Evolutionary conservation across 2,113 vertebrate species (phyloP), one percentile per base, ranked within the genome.

Genomic region (Callorhinus ursinus): DNA sequence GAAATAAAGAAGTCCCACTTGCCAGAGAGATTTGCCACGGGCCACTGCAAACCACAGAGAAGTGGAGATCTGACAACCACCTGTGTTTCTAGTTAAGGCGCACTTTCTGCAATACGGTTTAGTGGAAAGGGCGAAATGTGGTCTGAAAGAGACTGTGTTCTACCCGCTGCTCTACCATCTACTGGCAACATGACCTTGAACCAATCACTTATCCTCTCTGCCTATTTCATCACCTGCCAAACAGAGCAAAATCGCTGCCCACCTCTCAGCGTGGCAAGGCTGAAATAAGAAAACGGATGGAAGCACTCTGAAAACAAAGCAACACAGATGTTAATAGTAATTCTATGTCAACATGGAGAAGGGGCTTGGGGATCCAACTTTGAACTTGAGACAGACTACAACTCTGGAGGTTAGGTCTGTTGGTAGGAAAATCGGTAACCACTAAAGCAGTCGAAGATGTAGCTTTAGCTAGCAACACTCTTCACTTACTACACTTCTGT

Each of bases 61-160:
- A n/a, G 4, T 0, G 12, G 1, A 28, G n/a, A 31, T 46, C 2
- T 11, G 33, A 31, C 9, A 3, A 22, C 26, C 49, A 13, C 33
- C 19, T 12, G 1, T 12, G 49, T 26, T 57, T 72, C 85, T 36
- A 49, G 36, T 15, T 24, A 24, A 0, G 39, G n/a, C 5, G 2
- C 26, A 15, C 74, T 81, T 90, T 31, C 85, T 46, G 51, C n/a
- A 24, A 5, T 9, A 9, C 0, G 22, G 12, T 18, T 59, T 72
- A 69, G 42, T 3, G 21, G 53, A 79, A 74, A 80, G 26, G 26
- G 12, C n/a, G 33, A 11, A 88, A 59, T 31, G 5, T 49, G 81
- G 79, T 39, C 42, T 39, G 46, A 33, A 33, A 53, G 39, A 63
- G 11, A 59, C 36, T 1, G 21, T 28, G 33, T 61, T 80, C 88